These are phyloP conservation scores for Diplodus puntazzo DNA, from an alignment of 2,797 vertebrate genomes.

Conservation along the genomic window DNA sequence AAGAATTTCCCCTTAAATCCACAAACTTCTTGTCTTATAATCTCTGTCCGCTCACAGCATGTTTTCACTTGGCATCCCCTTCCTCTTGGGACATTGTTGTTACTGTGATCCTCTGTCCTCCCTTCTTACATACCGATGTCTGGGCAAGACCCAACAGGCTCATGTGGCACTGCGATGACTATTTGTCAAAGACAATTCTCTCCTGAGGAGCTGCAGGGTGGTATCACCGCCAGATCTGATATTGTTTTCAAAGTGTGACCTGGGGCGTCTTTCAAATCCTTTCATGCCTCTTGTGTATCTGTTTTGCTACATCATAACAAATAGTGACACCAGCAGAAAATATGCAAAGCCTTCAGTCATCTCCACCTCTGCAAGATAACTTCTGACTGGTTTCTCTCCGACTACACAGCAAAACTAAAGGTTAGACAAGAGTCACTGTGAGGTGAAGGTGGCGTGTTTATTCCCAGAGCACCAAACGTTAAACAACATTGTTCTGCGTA, in stretches of 20 bases:
- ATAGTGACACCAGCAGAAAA: slow-evolving; percentile 24
- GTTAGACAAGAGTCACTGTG: background rate
- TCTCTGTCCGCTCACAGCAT: background rate
- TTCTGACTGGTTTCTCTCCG: background rate
- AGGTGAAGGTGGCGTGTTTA: background rate
- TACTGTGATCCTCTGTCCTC: slow-evolving; percentile 12
- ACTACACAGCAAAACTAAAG: background rate
- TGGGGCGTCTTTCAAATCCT: background rate
- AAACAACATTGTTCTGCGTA: too few species aligned
- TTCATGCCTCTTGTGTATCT: background rate
- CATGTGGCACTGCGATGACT: slow-evolving; percentile 18
- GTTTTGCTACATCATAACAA: slow-evolving; percentile 1
- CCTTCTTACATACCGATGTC: slow-evolving; percentile 49
- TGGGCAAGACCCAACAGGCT: slow-evolving; percentile 64
- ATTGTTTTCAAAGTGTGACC: slow-evolving; percentile 22
- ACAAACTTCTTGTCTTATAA: background rate
- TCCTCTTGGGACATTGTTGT: background rate
- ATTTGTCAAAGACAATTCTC: slow-evolving; percentile 15
- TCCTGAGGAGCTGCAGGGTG: background rate
- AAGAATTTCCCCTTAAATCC: background rate
- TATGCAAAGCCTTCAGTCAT: slow-evolving; percentile 14
- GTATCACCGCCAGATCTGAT: slow-evolving; percentile 1
- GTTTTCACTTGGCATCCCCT: background rate
- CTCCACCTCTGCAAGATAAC: slow-evolving; percentile 18
- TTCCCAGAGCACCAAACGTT: too few species aligned